phyloP scores from a whole-genome alignment of 2,113 vertebrate species.

The Dicentrarchus labrax region DNA sequence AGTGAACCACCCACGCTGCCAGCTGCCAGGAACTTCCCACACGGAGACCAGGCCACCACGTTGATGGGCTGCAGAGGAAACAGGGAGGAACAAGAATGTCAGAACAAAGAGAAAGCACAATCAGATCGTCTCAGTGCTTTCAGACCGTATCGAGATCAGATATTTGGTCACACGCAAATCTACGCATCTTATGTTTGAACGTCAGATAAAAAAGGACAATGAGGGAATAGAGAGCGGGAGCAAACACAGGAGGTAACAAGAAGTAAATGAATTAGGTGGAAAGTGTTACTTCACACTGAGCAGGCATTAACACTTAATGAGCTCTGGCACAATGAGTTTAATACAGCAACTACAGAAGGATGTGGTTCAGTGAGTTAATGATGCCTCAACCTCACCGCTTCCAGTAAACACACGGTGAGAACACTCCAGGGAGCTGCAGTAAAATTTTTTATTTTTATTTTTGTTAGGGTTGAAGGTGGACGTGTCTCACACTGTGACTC shows the following conservation, averaged over 20 bases:
- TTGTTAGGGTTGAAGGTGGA: too few relatives aligned
- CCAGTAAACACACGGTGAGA: too few relatives aligned
- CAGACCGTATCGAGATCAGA: neutral
- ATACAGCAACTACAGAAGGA: neutral
- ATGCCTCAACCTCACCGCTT: too few relatives aligned
- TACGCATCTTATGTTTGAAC: neutral
- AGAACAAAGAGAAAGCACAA: neutral
- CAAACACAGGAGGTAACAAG: neutral
- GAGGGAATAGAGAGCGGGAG: neutral
- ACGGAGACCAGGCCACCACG: constrained; percentile 93
- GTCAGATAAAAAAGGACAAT: neutral
- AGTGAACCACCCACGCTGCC: constrained; percentile 89
- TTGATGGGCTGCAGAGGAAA: constrained; percentile 87
- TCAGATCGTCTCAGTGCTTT: neutral
- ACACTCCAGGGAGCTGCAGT: too few relatives aligned
- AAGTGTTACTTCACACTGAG: neutral
- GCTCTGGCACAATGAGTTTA: neutral
- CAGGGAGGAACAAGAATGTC: too few relatives aligned
- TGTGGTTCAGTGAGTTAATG: too few relatives aligned
- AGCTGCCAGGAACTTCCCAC: constrained; percentile 90
- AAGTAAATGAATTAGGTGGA: neutral
- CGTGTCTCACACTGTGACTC: too few relatives aligned
- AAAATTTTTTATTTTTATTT: too few relatives aligned
- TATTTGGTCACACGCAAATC: neutral
- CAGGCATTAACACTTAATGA: neutral